Conservation (phyloP, 2,888 invertebrate species). For the Hipparchia semele region DNA sequence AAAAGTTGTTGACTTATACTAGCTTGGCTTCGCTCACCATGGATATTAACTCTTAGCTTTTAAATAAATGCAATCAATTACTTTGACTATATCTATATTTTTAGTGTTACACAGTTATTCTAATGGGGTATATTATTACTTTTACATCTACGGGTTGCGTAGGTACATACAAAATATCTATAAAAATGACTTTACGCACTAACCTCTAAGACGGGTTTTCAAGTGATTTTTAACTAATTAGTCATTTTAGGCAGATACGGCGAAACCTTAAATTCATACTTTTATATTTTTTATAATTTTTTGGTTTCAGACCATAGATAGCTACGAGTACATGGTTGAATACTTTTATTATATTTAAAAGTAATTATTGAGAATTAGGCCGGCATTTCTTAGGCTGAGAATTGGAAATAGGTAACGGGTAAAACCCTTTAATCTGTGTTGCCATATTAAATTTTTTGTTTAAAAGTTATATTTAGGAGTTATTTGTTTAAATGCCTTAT, state of each 20-base stretch:
- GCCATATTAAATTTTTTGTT: not conserved
- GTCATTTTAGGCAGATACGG: too few species aligned
- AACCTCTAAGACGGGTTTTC: too few species aligned
- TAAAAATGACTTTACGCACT: not conserved
- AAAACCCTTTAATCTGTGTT: not conserved
- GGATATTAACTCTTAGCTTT: not conserved
- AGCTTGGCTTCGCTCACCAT: too few species aligned
- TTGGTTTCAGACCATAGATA: not conserved
- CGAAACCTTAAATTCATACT: not conserved
- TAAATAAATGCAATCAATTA: constrained; percentile 8
- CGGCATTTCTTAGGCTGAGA: not conserved
- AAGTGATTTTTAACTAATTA: too few species aligned
- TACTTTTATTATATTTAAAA: not conserved
- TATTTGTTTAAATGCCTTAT: too few species aligned
- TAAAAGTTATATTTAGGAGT: not conserved
- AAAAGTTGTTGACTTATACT: too few species aligned
- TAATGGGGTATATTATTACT: constrained; percentile 7
- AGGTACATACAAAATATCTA: constrained; percentile 11
- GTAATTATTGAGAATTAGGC: constrained; percentile 9
- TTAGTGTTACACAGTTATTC: constrained; percentile 4
- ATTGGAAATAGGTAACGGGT: not conserved
- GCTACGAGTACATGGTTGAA: not conserved
- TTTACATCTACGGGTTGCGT: constrained; percentile 1
- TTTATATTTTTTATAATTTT: not conserved
- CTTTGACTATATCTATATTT: constrained; percentile 8